Evolutionary conservation across 2,888 invertebrate genomes (phyloP).

Genomic region (Drosophila rellima): DNA sequence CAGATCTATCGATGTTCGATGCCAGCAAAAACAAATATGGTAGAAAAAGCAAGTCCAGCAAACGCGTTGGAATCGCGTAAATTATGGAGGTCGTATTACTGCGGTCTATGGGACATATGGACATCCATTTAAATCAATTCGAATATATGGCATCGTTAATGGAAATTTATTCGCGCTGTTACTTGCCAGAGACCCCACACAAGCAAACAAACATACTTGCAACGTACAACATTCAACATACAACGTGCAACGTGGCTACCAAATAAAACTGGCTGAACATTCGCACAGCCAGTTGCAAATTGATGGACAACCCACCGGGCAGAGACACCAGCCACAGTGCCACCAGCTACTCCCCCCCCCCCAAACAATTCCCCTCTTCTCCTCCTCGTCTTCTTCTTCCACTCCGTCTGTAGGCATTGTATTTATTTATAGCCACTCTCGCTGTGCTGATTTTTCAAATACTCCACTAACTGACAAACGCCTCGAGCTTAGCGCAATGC

Average conservation of each 20-base stretch:
- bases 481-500: conserved; percentile 31
- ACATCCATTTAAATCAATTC: conserved; percentile 83
- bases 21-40: background rate
- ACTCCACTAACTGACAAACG: conserved; percentile 65
- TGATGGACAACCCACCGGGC: conserved; percentile 75
- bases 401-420: conserved; percentile 40
- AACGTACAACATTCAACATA: conserved; percentile 22
- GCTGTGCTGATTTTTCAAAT: conserved; percentile 79
- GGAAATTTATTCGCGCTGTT: conserved; percentile 81
- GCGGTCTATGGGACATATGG: conserved; percentile 72
- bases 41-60: background rate
- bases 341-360: background rate
- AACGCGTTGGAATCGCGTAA: conserved; percentile 53
- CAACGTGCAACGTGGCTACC: conserved; percentile 52
- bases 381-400: too few species aligned
- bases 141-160: conserved; percentile 81
- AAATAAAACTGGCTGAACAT: conserved; percentile 79
- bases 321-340: conserved; percentile 41
- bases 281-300: conserved; percentile 75
- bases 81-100: conserved; percentile 67
- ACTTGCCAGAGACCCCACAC: conserved; percentile 50
- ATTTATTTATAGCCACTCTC: conserved; percentile 71
- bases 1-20: background rate
- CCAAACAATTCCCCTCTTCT: background rate
- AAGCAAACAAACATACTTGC: conserved; percentile 20